These are phyloP conservation scores for Anthopleura xanthogrammica DNA, from an alignment of 92 coral and sea anemone species.

Conservation along the genomic window DNA sequence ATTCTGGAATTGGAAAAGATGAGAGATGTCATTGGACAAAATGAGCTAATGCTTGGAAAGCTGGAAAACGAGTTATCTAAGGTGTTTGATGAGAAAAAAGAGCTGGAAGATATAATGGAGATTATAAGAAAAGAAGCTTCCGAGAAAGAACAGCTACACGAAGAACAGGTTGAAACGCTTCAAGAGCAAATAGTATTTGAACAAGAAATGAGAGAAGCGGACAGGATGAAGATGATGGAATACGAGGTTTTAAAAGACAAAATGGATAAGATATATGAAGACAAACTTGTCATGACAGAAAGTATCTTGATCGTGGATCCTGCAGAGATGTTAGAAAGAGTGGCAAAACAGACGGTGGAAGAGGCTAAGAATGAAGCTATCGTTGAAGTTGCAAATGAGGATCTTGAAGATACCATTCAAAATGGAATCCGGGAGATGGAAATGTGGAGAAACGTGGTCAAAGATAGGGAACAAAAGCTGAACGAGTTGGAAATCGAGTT, in stretches of 20 bases:
- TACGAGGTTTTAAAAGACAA: slow-evolving; percentile 6
- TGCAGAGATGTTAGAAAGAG: slow-evolving; percentile 35
- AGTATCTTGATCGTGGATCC: slow-evolving; percentile 38
- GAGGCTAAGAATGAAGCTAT: slow-evolving; percentile 31
- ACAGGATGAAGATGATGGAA: background rate
- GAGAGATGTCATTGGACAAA: background rate
- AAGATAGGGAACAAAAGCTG: background rate
- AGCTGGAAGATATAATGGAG: slow-evolving; percentile 35
- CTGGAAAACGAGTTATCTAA: slow-evolving; percentile 1
- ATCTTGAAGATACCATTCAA: background rate
- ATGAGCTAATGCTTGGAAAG: background rate
- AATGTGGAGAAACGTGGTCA: background rate
- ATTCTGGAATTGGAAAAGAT: background rate
- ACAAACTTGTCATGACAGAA: slow-evolving; percentile 44
- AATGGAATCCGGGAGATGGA: background rate
- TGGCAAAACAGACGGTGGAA: slow-evolving; percentile 38
- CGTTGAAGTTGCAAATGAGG: background rate
- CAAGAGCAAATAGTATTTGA: background rate
- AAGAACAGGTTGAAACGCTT: background rate
- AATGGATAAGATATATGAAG: slow-evolving; percentile 20
- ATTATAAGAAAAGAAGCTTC: slow-evolving; percentile 30
- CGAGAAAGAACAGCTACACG: background rate
- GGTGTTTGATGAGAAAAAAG: slow-evolving; percentile 4
- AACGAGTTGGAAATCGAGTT: background rate
- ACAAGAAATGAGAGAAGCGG: slow-evolving; percentile 2